Evolutionary conservation across 2,797 vertebrate species (phyloP).

Genomic region (Amniataba percoides): DNA sequence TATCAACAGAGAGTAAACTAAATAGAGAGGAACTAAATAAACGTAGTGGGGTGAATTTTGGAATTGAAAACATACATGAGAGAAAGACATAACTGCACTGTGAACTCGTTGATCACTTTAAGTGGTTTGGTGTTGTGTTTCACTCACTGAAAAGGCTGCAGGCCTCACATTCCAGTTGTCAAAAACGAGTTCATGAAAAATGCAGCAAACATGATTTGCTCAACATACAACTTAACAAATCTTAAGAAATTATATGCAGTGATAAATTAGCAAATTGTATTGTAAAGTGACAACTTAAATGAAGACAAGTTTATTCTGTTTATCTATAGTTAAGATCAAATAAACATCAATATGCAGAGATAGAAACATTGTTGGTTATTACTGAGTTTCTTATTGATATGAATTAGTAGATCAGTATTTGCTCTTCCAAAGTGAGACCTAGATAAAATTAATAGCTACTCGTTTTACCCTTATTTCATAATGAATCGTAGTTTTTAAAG

Average conservation of each 20-base stretch:
- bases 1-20: background rate
- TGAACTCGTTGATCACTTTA: constrained; percentile 26
- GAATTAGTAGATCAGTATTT: background rate
- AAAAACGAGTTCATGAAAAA: background rate
- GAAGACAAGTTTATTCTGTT: background rate
- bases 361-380: background rate
- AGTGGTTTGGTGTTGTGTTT: constrained; percentile 24
- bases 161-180: constrained; percentile 22
- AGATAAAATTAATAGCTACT: background rate
- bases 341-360: background rate
- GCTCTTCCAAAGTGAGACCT: background rate
- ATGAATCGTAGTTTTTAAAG: background rate
- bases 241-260: background rate
- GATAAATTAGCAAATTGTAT: background rate
- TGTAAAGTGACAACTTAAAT: background rate
- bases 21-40: too few species aligned
- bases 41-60: background rate
- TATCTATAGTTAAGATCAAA: constrained; percentile 1
- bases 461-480: background rate
- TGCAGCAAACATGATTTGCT: background rate
- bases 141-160: constrained; percentile 3
- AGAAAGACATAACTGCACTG: constrained; percentile 6
- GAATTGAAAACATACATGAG: constrained; percentile 10
- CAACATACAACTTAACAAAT: background rate
- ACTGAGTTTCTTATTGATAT: background rate